Base-by-base conservation (phyloP, 2,113 vertebrate genomes). In the Trachemys scripta region DNA sequence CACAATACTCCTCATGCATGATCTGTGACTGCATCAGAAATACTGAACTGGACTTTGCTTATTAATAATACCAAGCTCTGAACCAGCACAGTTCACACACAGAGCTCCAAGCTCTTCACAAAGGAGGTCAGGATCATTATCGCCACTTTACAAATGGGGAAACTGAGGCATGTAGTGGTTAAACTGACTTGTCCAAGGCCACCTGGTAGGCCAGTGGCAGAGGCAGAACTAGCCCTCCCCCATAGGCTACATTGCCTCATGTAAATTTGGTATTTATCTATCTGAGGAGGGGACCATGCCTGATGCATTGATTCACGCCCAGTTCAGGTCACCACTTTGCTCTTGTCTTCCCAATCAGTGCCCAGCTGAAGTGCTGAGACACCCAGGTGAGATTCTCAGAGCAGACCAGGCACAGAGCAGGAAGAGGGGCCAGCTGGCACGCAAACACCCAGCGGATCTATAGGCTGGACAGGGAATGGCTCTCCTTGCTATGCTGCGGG, bases 241-340 rank as follows among this genome's bases (percentile, higher is more conserved):
- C 6, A 35, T 38, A 22, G 8, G 25, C 25, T 51, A 14, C 27
- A 27, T 49, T 49, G 76, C 16, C 57, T n/a, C 59, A 8, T n/a
- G 10, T n/a, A 72, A 38, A 72, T n/a, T 72, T 24, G n/a, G 20
- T 38, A 24, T 22, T 51, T 24, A 50, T 31, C 59, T n/a, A 47
- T 22, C 22, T 69, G 56, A 12, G 53, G 42, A 57, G 56, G 50
- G 25, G 54, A 5, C 7, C 49, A 5, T 8, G 69, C 29, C 54
- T 84, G 47, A 3, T n/a, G n/a, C 38, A 59, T 0, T 2, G 0
- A 42, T 47, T 82, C 20, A 62, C 10, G 49, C 51, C 4, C 31
- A 75, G 27, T 6, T 89, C 82, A 25, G 2, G 31, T 8, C 62
- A 65, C 62, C 29, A n/a, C 62, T 65, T 17, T 8, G 16, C 16